phyloP scores from a whole-genome alignment of 2,113 vertebrate genomes.

The Oreocharis arfaki region DNA sequence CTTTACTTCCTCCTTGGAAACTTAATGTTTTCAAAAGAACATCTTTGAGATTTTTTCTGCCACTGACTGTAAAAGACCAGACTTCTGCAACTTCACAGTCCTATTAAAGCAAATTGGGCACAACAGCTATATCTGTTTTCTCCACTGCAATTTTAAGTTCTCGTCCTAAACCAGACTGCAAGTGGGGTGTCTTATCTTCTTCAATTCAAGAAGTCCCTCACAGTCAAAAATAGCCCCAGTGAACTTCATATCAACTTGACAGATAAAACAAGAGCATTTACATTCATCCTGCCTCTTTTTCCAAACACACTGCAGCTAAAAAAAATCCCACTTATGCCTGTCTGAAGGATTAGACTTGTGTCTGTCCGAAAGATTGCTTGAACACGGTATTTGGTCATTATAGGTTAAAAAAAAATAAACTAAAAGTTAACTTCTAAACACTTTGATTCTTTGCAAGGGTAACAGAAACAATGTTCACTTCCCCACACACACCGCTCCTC shows the following conservation, averaged over 20 bases:
- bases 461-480: not conserved
- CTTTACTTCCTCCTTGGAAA: not conserved
- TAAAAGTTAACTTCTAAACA: not conserved
- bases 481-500: not conserved
- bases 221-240: not conserved
- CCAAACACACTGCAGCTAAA: not conserved
- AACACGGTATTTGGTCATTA: not conserved
- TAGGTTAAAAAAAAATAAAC: not conserved
- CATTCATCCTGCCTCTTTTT: not conserved
- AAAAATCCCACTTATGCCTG: not conserved
- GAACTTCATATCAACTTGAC: not conserved
- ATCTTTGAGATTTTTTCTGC: not conserved
- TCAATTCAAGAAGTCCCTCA: not conserved
- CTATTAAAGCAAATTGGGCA: not conserved
- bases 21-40: not conserved
- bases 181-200: not conserved
- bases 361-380: not conserved
- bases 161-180: not conserved
- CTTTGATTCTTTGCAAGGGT: not conserved
- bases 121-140: not conserved
- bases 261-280: not conserved
- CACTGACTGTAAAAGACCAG: not conserved
- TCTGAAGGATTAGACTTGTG: not conserved
- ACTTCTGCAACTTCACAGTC: not conserved
- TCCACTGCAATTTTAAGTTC: slow-evolving; percentile 14